Conservation (phyloP, 2,113 vertebrate genomes). For the Theristicus caerulescens region DNA sequence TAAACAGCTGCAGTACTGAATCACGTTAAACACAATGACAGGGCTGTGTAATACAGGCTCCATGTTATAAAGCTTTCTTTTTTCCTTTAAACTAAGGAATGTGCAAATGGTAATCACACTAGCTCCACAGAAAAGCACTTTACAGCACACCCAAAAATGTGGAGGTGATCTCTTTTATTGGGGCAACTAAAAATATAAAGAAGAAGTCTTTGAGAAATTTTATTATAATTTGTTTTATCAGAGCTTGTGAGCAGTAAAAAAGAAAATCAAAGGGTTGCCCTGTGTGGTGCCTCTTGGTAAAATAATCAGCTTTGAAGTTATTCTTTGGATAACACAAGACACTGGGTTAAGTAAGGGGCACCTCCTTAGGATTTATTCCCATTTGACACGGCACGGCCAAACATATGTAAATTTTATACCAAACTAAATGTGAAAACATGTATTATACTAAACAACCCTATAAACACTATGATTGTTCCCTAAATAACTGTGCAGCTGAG, state of each 20-base stretch:
- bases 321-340: slow-evolving; percentile 70
- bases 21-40: slow-evolving; percentile 25
- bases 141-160: slow-evolving; percentile 11
- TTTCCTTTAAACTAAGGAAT: slow-evolving; percentile 50
- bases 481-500: background rate
- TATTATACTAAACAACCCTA: background rate
- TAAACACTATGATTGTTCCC: background rate
- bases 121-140: slow-evolving; percentile 28
- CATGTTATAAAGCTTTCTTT: slow-evolving; percentile 43
- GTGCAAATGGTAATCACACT: slow-evolving; percentile 20
- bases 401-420: slow-evolving; percentile 54
- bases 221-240: slow-evolving; percentile 68
- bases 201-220: slow-evolving; percentile 59
- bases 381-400: slow-evolving; percentile 41
- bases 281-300: slow-evolving; percentile 62
- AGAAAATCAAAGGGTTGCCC: slow-evolving; percentile 64
- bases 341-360: slow-evolving; percentile 44
- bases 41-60: slow-evolving; percentile 25
- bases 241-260: slow-evolving; percentile 58
- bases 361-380: slow-evolving; percentile 45
- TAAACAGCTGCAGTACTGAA: slow-evolving; percentile 53
- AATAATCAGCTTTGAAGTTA: slow-evolving; percentile 76
- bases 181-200: slow-evolving; percentile 55
- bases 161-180: slow-evolving; percentile 55
- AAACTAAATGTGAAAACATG: slow-evolving; percentile 36